phyloP scores from a whole-genome alignment of 1,140 invertebrate genomes.

The Rhyzopertha dominica region DNA sequence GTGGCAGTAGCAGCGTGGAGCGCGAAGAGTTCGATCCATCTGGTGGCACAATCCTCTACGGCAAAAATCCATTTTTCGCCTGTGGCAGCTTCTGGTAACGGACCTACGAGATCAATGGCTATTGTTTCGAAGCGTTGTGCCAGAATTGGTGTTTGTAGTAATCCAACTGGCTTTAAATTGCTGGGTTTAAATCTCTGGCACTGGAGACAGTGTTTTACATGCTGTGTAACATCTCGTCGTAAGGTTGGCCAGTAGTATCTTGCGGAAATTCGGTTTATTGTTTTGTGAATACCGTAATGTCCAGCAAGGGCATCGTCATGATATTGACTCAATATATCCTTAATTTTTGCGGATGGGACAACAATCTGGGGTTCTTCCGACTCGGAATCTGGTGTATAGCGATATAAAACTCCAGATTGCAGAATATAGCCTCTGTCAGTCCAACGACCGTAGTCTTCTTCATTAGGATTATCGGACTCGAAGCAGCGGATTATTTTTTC shows the following conservation, averaged over 20 bases:
- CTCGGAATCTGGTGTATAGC: slow-evolving; percentile 11
- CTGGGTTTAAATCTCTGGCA: slow-evolving; percentile 14
- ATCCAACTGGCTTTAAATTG: slow-evolving; percentile 30
- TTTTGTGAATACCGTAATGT: slow-evolving; percentile 23
- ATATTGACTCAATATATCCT: slow-evolving; percentile 17
- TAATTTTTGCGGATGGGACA: slow-evolving; percentile 11
- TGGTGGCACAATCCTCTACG: slow-evolving; percentile 23
- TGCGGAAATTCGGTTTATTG: no score
- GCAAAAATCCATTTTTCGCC: slow-evolving; percentile 20
- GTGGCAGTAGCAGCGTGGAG: slow-evolving; percentile 22
- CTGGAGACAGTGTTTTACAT: slow-evolving; percentile 16
- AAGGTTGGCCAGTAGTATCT: slow-evolving; percentile 32
- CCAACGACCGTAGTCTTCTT: no score
- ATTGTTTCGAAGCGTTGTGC: slow-evolving; percentile 33
- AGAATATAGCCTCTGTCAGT: slow-evolving; percentile 21
- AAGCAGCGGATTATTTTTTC: slow-evolving; percentile 22
- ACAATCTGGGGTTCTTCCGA: slow-evolving; percentile 13
- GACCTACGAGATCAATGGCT: slow-evolving; percentile 35
- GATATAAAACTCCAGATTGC: slow-evolving; percentile 22
- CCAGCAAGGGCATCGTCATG: slow-evolving; percentile 28
- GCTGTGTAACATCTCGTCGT: slow-evolving; percentile 15
- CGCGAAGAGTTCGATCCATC: slow-evolving; percentile 29
- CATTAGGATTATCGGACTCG: slow-evolving; percentile 5
- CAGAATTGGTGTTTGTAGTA: slow-evolving; percentile 30
- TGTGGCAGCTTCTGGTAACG: slow-evolving; percentile 11